phyloP scores from a whole-genome alignment of 2,113 vertebrate species.

The Callochromis pleurospilus region DNA sequence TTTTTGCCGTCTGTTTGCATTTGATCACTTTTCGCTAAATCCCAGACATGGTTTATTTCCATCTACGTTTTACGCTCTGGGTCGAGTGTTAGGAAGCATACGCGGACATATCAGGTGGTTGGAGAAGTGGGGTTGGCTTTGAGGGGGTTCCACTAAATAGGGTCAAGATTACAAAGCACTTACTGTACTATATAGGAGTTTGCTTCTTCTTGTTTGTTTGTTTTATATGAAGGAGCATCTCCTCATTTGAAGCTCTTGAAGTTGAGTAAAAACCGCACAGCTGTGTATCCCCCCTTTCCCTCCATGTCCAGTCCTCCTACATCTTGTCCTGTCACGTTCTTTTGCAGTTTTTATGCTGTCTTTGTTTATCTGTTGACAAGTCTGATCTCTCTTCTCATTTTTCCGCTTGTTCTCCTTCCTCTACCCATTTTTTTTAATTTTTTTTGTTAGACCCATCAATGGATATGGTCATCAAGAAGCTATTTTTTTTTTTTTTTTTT shows the following conservation, averaged over 20 bases:
- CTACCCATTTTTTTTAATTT: not conserved
- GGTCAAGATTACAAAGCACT: slow-evolving; percentile 71
- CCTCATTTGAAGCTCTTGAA: slow-evolving; percentile 62
- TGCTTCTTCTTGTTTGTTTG: slow-evolving; percentile 37
- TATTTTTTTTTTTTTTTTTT: slow-evolving; percentile 20
- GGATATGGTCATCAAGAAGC: slow-evolving; percentile 87
- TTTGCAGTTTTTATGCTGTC: slow-evolving; percentile 10
- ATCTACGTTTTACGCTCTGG: slow-evolving; percentile 12
- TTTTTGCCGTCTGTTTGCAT: not conserved
- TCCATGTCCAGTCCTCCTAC: slow-evolving; percentile 51
- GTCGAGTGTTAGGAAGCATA: slow-evolving; percentile 23
- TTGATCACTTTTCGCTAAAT: slow-evolving; percentile 34
- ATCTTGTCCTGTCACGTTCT: slow-evolving; percentile 1
- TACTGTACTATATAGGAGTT: slow-evolving; percentile 61
- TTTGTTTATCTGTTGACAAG: slow-evolving; percentile 5
- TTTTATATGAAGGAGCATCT: slow-evolving; percentile 24
- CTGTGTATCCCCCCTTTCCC: slow-evolving; percentile 57
- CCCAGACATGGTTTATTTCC: slow-evolving; percentile 27
- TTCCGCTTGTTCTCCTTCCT: not conserved
- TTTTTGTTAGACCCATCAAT: slow-evolving; percentile 66
- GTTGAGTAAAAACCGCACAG: slow-evolving; percentile 64
- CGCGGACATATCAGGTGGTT: slow-evolving; percentile 57
- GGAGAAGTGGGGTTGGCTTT: slow-evolving; percentile 6
- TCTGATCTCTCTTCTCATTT: slow-evolving; percentile 21
- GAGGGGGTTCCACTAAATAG: slow-evolving; percentile 20